Percentiles rank a stretch among this genome's conserved stretches.
Evolutionary conservation across 2,797 vertebrate genomes (phyloP).

Genomic region (Choloepus didactylus): DNA sequence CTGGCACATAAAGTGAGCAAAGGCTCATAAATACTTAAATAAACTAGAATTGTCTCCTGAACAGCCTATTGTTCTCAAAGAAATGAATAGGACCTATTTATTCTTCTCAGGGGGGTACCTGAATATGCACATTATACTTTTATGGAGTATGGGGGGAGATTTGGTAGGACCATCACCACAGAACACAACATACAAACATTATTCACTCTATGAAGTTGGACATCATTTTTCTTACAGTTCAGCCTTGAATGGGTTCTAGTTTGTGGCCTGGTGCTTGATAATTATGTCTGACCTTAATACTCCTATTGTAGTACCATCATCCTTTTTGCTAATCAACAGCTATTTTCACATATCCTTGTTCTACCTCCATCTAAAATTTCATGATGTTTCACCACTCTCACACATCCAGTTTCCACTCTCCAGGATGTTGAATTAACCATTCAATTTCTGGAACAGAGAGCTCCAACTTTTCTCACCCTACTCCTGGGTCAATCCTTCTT

Average conservation of each 20-base stretch:
- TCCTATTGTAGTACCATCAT: neutral
- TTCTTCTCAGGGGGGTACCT: neutral
- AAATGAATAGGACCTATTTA: neutral
- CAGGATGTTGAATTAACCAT: neutral
- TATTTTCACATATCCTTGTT: neutral
- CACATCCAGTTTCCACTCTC: neutral
- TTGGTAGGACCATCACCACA: neutral
- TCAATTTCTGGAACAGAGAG: constrained; percentile 31
- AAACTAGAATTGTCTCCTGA: neutral
- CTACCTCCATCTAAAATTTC: neutral
- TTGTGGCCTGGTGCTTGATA: neutral
- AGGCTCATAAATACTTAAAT: neutral
- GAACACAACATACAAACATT: neutral
- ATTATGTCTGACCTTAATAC: neutral
- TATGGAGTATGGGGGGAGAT: neutral
- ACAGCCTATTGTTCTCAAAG: neutral
- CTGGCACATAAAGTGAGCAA: neutral
- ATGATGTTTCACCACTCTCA: neutral
- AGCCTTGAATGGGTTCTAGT: neutral
- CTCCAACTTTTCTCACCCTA: neutral
- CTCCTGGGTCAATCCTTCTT: neutral
- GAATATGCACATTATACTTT: neutral
- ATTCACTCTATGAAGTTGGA: neutral
- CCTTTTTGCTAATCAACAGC: neutral
- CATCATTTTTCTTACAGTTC: neutral